Conservation (phyloP, 35 echinoderm and acorn worm genomes). For the Ophiothrix spiculata region DNA sequence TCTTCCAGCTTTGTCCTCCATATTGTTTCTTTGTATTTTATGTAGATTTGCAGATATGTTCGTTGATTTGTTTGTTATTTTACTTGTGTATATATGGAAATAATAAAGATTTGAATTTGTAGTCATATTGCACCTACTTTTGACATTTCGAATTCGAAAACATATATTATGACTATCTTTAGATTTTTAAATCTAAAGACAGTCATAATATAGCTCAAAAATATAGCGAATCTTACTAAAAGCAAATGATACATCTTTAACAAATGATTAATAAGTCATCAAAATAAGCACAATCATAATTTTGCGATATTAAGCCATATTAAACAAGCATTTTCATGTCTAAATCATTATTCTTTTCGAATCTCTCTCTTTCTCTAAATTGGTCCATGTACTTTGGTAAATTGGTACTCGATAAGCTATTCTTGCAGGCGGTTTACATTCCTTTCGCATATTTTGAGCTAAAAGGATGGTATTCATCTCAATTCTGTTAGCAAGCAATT, state of each 20-base stretch:
- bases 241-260: background rate
- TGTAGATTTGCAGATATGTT: too few species aligned
- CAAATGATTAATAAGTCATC: background rate
- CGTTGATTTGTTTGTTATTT: too few species aligned
- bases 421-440: too few species aligned
- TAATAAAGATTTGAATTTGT: too few species aligned
- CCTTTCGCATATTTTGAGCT: background rate
- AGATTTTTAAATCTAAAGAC: too few species aligned
- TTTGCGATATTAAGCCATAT: background rate
- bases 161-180: too few species aligned
- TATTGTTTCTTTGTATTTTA: too few species aligned
- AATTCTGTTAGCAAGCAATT: conserved; percentile 5
- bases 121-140: too few species aligned
- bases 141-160: too few species aligned
- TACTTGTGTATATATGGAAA: too few species aligned
- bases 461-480: background rate
- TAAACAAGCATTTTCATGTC: background rate
- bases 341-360: background rate
- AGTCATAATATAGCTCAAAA: background rate
- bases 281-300: background rate
- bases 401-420: background rate
- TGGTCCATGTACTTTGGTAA: background rate
- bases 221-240: background rate
- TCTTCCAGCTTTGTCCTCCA: too few species aligned
- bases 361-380: background rate